phyloP scores from a whole-genome alignment of 2,797 vertebrate species.

The Pangasius krempfi region DNA sequence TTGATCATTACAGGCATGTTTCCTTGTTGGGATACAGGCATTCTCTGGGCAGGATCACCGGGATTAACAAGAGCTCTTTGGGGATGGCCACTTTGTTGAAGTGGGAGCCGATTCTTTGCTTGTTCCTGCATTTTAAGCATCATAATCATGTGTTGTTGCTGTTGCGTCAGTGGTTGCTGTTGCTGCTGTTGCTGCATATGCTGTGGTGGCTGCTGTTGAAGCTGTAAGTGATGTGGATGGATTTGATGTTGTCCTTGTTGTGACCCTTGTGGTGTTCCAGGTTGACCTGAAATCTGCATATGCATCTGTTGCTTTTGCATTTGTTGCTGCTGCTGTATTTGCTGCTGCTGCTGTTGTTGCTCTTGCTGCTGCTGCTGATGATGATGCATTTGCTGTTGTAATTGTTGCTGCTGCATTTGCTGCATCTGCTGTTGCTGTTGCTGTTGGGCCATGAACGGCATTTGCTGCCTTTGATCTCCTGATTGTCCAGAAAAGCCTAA shows the following conservation, averaged over 20 bases:
- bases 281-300: constrained; percentile 72
- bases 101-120: constrained; percentile 87
- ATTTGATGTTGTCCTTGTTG: constrained; percentile 83
- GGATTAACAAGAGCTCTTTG: constrained; percentile 82
- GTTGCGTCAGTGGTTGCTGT: constrained; percentile 71
- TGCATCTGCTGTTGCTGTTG: constrained; percentile 66
- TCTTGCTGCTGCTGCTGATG: constrained; percentile 59
- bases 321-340: constrained; percentile 72
- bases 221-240: constrained; percentile 87
- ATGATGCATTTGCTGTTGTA: constrained; percentile 50
- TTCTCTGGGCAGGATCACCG: constrained; percentile 82
- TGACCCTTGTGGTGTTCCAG: constrained; percentile 67
- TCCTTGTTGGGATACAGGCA: constrained; percentile 86
- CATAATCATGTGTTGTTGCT: constrained; percentile 91
- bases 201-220: constrained; percentile 80
- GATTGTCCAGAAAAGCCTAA: constrained; percentile 87
- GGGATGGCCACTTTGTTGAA: constrained; percentile 85
- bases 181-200: constrained; percentile 80
- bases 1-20: constrained; percentile 93
- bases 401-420: constrained; percentile 56
- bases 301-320: constrained; percentile 79
- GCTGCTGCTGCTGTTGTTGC: constrained; percentile 75
- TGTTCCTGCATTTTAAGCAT: constrained; percentile 96
- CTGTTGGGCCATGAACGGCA: constrained; percentile 88
- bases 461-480: constrained; percentile 94